These are phyloP conservation scores for Dyspetes luteomarginatus DNA, from an alignment of 2,888 invertebrate species.

Conservation along the genomic window DNA sequence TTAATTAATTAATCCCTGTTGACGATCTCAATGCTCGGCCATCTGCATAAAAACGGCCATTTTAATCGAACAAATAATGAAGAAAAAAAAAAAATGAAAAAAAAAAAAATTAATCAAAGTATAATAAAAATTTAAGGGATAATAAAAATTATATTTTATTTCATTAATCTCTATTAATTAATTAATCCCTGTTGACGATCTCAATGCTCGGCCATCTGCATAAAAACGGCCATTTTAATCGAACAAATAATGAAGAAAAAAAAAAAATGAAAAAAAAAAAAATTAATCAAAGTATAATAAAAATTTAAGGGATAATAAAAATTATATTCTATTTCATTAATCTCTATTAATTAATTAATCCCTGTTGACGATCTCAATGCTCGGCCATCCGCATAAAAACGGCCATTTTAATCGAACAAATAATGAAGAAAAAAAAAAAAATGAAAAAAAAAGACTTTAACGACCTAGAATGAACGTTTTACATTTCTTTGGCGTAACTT, in stretches of 20 bases:
- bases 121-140: too few species aligned
- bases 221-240: slow-evolving; percentile 9
- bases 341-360: neutral
- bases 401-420: neutral
- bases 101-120: too few species aligned
- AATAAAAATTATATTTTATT: neutral
- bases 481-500: slow-evolving; percentile 58
- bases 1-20: too few species aligned
- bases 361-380: neutral
- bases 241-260: neutral
- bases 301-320: neutral
- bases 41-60: too few species aligned
- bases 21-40: too few species aligned
- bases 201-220: neutral
- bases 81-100: too few species aligned
- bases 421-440: neutral
- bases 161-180: neutral
- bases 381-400: neutral
- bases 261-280: too few species aligned
- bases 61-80: too few species aligned
- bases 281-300: too few species aligned
- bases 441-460: slow-evolving; percentile 10
- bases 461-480: slow-evolving; percentile 45
- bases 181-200: neutral
- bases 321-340: neutral